Percentiles rank a stretch among this genome's conserved stretches.
phyloP scores from a whole-genome alignment of 2,113 vertebrate genomes.

The Cyanoderma ruficeps region DNA sequence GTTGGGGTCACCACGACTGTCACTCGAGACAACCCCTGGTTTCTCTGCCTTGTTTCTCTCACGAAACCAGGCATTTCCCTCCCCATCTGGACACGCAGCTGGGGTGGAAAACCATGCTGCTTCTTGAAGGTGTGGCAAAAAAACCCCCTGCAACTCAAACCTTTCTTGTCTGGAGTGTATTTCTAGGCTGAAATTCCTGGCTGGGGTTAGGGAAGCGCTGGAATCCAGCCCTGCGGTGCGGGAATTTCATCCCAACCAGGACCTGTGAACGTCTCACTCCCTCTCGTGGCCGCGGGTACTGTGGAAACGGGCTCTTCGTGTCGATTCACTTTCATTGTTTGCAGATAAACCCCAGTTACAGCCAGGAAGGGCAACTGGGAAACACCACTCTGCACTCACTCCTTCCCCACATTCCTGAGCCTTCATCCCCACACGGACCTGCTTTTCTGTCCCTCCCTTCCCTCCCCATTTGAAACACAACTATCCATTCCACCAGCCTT shows the following conservation, averaged over 20 bases:
- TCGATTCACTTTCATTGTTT: fast-evolving
- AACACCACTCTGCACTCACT: fast-evolving
- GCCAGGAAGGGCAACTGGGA: neutral
- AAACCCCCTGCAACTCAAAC: neutral
- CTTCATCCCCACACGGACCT: neutral
- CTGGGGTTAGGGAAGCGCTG: fast-evolving
- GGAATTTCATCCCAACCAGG: neutral
- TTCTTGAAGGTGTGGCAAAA: neutral
- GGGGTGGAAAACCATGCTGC: neutral
- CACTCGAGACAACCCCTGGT: neutral
- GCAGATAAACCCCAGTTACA: neutral
- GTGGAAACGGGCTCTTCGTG: neutral
- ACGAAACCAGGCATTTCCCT: neutral
- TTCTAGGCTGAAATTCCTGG: neutral
- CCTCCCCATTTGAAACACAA: neutral
- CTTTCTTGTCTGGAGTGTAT: neutral
- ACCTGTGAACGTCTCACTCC: neutral
- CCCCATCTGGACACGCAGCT: neutral
- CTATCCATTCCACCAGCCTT: neutral
- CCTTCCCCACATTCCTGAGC: neutral
- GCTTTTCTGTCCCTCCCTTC: neutral
- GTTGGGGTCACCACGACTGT: neutral
- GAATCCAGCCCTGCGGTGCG: neutral
- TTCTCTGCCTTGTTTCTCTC: neutral
- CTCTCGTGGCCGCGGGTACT: conserved; percentile 2